Percentiles rank a stretch among this genome's conserved stretches.
These are phyloP conservation scores for Telmatherina bonti DNA, from an alignment of 2,797 vertebrate species.

Conservation along the genomic window DNA sequence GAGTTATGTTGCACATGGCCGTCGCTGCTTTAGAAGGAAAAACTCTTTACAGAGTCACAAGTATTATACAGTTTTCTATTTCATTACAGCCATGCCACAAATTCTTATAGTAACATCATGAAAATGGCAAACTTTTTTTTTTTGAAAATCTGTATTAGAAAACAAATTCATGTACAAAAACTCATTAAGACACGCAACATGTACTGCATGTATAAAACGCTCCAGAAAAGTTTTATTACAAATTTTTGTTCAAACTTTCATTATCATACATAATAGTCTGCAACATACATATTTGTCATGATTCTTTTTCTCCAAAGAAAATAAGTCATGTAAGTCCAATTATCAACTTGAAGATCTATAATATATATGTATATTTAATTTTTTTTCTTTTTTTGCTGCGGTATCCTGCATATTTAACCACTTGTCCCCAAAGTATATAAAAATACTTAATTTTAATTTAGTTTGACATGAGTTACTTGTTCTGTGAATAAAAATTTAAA, in stretches of 20 bases:
- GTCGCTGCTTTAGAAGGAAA: not conserved
- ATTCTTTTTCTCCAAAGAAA: slow-evolving; percentile 1
- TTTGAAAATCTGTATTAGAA: not conserved
- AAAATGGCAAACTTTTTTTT: slow-evolving; percentile 3
- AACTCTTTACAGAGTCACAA: not conserved
- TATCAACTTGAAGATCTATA: not conserved
- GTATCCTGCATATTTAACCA: too few species aligned
- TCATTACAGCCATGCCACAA: not conserved
- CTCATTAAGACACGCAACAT: not conserved
- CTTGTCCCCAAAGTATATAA: slow-evolving; percentile 4
- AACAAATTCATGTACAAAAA: not conserved
- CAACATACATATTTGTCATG: not conserved
- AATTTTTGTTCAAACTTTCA: not conserved
- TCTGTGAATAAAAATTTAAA: not conserved
- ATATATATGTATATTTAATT: too few species aligned
- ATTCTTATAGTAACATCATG: not conserved
- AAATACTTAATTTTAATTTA: slow-evolving; percentile 11
- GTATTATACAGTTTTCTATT: too few species aligned
- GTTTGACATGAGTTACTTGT: slow-evolving; percentile 9
- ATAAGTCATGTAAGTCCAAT: not conserved
- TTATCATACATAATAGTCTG: not conserved
- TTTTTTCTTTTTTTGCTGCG: too few species aligned
- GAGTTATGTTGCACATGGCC: not conserved
- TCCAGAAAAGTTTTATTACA: not conserved
- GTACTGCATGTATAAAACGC: not conserved